Evolutionary conservation across 2,113 vertebrate genomes (phyloP), one percentile per base, ranked within the genome.

Genomic region (Glareola pratincola): DNA sequence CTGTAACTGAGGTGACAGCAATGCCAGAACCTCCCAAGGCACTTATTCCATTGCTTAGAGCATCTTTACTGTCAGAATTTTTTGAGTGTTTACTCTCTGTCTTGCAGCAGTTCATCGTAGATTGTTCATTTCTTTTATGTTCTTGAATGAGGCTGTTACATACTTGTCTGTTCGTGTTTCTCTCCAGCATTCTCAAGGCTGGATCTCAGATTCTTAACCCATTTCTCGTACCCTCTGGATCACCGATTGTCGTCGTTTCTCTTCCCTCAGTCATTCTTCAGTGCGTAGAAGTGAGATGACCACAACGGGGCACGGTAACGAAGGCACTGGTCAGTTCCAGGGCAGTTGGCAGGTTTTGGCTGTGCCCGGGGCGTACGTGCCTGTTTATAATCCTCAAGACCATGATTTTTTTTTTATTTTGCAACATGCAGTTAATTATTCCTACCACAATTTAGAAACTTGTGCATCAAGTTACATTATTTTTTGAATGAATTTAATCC

Each of bases 221-320:
- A 2, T 86, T 94, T 67, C 62, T 53, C 30, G 7, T 9, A 4
- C 26, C 11, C 21, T 72, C 24, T 29, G 0, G 17, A 10, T 36
- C 57, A 4, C 43, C 1, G 4, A 1, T 19, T 0, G 0, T 36
- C 4, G 20, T 14, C 21, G 8, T 47, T 94, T 56, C 59, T 78
- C 34, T 30, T 66, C 41, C 41, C 43, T 32, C 23, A 34, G 36
- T 56, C 39, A 1, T 72, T 54, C 8, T 59, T n/a, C n/a, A 14
- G 53, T 4, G 27, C 51, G 26, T 21, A 29, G 48, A 19, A 21
- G 54, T 1, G 8, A 24, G 45, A 3, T 41, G 64, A 10, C 43
- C 39, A 4, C 0, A 15, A 5, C 47, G 30, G 71, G 36, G 4
- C 51, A 16, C 1, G 3, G 71, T 15, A 20, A 7, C 34, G 2